Evolutionary conservation across 2,113 vertebrate species (phyloP), one percentile per base, ranked within the genome.

Genomic region (Sterna hirundo): DNA sequence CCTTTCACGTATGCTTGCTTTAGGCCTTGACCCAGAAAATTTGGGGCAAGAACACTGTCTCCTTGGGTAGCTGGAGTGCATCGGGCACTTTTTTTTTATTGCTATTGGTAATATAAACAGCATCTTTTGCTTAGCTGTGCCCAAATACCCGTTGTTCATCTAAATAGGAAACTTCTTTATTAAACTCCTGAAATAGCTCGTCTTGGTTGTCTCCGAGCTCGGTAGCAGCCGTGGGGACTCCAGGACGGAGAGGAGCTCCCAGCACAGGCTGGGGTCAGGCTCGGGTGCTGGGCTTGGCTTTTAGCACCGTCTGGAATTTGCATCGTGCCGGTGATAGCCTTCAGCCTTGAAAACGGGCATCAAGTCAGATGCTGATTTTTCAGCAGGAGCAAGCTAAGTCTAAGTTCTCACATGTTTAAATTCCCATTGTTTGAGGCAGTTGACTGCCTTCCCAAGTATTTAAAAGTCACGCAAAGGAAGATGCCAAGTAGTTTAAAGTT

Each of bases 141-240:
- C 49, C 25, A 15, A 22, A 1, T 80, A 38, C 18, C 18, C 58
- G 5, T 25, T 76, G 8, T 44, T 83, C 10, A 18, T 79, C 47
- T 55, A 49, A 76, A 65, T 1, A 29, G 3, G 44, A 44, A 18
- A 29, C 8, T 36, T 47, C 38, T 62, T 6, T 14, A 20, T 49
- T 64, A 19, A 57, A 52, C 36, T 70, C 29, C n/a, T 58, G 49
- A 16, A 46, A 22, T 36, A 32, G 2, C 7, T 62, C 60, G 26
- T 60, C 27, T 36, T 23, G 26, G 58, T 34, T 57, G 36, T 40
- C 18, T 69, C 36, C 52, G 19, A 19, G 86, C 47, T 78, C 20
- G 27, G 40, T 2, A 57, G 40, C 32, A 70, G 74, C 6, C 0
- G 0, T 66, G 34, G 20, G 71, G 44, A 6, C 47, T 52, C 21